Evolutionary conservation across 2,113 vertebrate genomes (phyloP), one percentile per base, ranked within the genome.

Genomic region (Pelodiscus sinensis): DNA sequence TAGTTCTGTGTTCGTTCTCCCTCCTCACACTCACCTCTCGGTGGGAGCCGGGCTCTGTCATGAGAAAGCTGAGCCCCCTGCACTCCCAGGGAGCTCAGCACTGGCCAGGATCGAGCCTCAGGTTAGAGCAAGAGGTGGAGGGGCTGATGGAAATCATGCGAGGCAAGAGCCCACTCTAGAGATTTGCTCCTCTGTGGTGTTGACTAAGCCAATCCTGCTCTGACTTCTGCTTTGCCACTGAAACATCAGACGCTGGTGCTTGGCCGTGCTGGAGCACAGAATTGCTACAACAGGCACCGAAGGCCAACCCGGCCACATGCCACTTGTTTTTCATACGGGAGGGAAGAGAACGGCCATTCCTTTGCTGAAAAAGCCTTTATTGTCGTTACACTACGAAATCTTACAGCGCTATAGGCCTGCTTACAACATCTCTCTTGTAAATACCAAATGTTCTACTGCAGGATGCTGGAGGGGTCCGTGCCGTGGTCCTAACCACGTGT

Each of bases 201-300:
- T 3, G 0, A 9, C 52, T 1, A 2, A 50, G 3, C 1, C 4
- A 0, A 1, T 3, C 8, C 68, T 18, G 1, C 16, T 9, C 4
- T 2, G 0, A 1, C 1, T 4, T 29, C 78, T 4, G 0, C 0
- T 0, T 52, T 0, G 0, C 4, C 57, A 4, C 29, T 0, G 1
- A 75, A 71, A 62, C 14, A 27, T 52, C 22, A 29, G 52, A 62
- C 19, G 79, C 73, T 21, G 29, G 22, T 2, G 0, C 44, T 57
- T 35, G 38, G 54, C n/a, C 4, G 0, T 29, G 1, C 0, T 1
- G 0, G 8, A 2, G 29, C 10, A 11, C 54, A 31, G 9, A 50
- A 25, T 50, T 50, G 21, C 44, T 27, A 50, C 38, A 44, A 77
- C 73, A 44, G 73, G 38, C 24, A 25, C 73, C 38, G 27, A 27